Percentiles rank a stretch among this genome's conserved stretches.
Conservation (phyloP, 2,888 invertebrate genomes). For the Dromius quadrimaculatus region DNA sequence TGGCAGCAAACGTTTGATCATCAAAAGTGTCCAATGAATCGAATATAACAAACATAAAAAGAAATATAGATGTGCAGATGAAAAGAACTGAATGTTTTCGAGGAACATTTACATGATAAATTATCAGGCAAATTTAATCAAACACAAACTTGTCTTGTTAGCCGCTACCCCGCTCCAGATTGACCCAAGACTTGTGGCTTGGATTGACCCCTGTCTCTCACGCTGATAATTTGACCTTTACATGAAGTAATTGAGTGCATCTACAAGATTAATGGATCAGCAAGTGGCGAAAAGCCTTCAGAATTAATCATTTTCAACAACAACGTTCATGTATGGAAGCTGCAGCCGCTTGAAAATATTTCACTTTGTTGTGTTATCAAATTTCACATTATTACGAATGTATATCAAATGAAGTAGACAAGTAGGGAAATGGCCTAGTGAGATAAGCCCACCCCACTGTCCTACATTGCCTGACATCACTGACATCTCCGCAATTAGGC, state of each 20-base stretch:
- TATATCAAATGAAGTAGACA: slow-evolving; percentile 19
- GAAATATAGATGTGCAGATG: too few species aligned
- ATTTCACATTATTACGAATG: too few species aligned
- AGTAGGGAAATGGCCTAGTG: background rate
- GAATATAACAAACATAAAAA: too few species aligned
- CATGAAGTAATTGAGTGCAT: slow-evolving; percentile 45
- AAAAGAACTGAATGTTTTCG: too few species aligned
- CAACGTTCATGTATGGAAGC: background rate
- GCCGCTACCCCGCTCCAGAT: too few species aligned
- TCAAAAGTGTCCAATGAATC: too few species aligned
- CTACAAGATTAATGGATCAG: slow-evolving; percentile 44
- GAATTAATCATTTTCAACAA: background rate
- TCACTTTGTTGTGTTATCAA: too few species aligned
- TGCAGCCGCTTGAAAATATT: background rate
- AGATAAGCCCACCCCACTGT: slow-evolving; percentile 20
- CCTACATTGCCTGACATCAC: slow-evolving; percentile 5
- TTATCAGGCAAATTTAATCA: too few species aligned
- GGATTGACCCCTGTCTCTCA: background rate
- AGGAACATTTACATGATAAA: too few species aligned
- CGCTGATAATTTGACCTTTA: slow-evolving; percentile 37
- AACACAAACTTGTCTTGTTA: too few species aligned
- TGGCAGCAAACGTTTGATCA: too few species aligned
- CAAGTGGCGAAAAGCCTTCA: background rate
- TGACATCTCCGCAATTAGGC: slow-evolving; percentile 23
- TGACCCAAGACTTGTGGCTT: too few species aligned